Evolutionary conservation across 2,888 invertebrate species (phyloP).

Genomic region (Drosophila birchii): DNA sequence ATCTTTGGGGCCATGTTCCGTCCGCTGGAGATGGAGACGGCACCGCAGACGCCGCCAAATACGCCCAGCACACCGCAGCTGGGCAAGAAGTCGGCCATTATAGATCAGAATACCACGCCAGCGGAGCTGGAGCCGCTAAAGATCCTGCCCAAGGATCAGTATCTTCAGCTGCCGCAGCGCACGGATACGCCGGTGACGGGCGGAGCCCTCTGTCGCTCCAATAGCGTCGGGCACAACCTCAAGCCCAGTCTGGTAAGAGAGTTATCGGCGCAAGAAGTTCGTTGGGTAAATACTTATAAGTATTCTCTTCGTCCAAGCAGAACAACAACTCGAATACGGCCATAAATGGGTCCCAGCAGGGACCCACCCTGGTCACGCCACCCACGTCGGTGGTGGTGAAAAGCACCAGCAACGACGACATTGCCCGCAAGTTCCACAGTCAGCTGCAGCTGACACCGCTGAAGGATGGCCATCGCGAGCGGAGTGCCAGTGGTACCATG

Average conservation of each 20-base stretch:
- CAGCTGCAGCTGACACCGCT: conserved; percentile 86
- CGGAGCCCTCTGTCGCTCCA: conserved; percentile 78
- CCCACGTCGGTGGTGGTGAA: conserved; percentile 45
- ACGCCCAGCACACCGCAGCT: conserved; percentile 43
- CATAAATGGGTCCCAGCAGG: conserved; percentile 73
- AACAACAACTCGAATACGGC: conserved; percentile 77
- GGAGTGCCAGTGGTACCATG: conserved; percentile 91
- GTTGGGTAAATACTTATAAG: neutral
- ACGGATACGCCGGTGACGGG: conserved; percentile 46
- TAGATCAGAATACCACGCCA: conserved; percentile 74
- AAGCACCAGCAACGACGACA: conserved; percentile 77
- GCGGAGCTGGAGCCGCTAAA: conserved; percentile 82
- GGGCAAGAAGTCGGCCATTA: conserved; percentile 67
- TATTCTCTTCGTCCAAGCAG: conserved; percentile 44
- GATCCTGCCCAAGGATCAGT: conserved; percentile 66
- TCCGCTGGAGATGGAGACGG: conserved; percentile 89
- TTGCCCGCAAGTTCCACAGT: conserved; percentile 88
- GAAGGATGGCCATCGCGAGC: conserved; percentile 73
- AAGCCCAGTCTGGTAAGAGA: conserved; percentile 69
- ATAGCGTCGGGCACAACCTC: conserved; percentile 82
- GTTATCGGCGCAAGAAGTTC: neutral
- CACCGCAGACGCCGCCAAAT: conserved; percentile 57
- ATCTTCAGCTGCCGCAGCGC: conserved; percentile 77
- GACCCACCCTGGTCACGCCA: conserved; percentile 8
- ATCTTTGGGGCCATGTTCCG: conserved; percentile 96